A percentile compares a stretch with the other conserved stretches of the same genome.
Evolutionary conservation across 1,140 invertebrate genomes (phyloP).

Genomic region (Trichonephila inaurata): DNA sequence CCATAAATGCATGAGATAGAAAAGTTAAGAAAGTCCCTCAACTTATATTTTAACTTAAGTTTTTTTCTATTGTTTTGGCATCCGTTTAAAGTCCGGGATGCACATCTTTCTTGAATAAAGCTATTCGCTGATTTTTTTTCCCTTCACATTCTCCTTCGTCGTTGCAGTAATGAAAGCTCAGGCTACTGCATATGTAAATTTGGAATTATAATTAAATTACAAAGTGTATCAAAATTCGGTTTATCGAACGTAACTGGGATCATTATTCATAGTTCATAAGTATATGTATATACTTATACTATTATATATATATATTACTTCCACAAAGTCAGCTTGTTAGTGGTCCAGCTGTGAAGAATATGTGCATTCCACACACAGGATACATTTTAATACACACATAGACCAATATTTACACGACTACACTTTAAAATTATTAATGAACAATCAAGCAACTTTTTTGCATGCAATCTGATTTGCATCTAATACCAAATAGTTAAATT

Average conservation of each 20-base stretch:
- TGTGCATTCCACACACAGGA: no score
- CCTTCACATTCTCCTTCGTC: neutral
- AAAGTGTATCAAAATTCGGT: constrained; percentile 52
- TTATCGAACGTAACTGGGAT: neutral
- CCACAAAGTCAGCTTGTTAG: no score
- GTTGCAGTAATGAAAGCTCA: neutral
- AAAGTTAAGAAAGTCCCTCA: constrained; percentile 58
- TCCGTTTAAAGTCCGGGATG: constrained; percentile 1
- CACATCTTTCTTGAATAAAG: neutral
- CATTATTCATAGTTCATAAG: constrained; percentile 27
- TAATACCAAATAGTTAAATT: no score
- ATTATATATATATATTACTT: no score
- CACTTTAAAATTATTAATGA: no score
- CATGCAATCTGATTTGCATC: no score
- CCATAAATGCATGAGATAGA: constrained; percentile 62
- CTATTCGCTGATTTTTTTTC: neutral
- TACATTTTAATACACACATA: no score
- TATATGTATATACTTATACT: neutral
- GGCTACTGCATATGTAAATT: constrained; percentile 49
- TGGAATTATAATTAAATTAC: constrained; percentile 52
- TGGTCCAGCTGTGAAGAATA: no score
- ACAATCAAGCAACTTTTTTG: no score
- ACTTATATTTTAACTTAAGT: constrained; percentile 39
- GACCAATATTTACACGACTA: no score
- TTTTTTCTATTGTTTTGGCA: constrained; percentile 40